phyloP scores from a whole-genome alignment of 2,113 vertebrate species.

The Australoheros scitulus region DNA sequence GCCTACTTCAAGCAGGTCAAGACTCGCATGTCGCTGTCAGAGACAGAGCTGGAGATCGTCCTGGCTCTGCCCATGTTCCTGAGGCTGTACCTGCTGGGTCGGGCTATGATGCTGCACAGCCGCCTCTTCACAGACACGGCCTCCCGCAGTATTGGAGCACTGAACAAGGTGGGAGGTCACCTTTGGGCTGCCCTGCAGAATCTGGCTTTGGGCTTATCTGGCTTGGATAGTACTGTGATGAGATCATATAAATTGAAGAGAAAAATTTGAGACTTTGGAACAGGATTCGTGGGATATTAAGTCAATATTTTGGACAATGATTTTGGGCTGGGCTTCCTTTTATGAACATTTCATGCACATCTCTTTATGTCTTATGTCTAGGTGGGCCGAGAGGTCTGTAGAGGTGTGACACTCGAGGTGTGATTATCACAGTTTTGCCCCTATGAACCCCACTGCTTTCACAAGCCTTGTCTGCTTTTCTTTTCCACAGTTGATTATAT shows the following conservation, averaged over 20 bases:
- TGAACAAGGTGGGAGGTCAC: slow-evolving; percentile 87
- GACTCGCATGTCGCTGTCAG: slow-evolving; percentile 77
- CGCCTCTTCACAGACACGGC: slow-evolving; percentile 93
- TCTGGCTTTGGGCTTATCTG: slow-evolving; percentile 13
- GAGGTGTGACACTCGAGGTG: slow-evolving; percentile 59
- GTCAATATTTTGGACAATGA: slow-evolving; percentile 10
- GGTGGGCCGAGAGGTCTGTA: slow-evolving; percentile 66
- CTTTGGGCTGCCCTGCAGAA: neutral
- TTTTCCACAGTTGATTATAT: slow-evolving; percentile 43
- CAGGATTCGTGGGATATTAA: neutral
- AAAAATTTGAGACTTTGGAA: neutral
- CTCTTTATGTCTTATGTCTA: slow-evolving; percentile 61
- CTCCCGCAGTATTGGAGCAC: slow-evolving; percentile 91
- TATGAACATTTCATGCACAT: slow-evolving; percentile 49
- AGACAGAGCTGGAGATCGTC: slow-evolving; percentile 91
- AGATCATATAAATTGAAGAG: neutral
- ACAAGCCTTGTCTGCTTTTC: slow-evolving; percentile 41
- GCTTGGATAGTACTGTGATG: slow-evolving; percentile 7
- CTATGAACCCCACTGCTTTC: slow-evolving; percentile 39
- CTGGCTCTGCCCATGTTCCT: slow-evolving; percentile 96
- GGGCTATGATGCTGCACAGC: slow-evolving; percentile 94
- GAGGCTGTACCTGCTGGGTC: slow-evolving; percentile 91
- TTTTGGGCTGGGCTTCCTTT: slow-evolving; percentile 27
- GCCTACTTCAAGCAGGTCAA: slow-evolving; percentile 80
- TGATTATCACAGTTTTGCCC: slow-evolving; percentile 46